These are phyloP conservation scores for Mythimna lalbum DNA, from an alignment of 2,888 invertebrate genomes.

Conservation along the genomic window DNA sequence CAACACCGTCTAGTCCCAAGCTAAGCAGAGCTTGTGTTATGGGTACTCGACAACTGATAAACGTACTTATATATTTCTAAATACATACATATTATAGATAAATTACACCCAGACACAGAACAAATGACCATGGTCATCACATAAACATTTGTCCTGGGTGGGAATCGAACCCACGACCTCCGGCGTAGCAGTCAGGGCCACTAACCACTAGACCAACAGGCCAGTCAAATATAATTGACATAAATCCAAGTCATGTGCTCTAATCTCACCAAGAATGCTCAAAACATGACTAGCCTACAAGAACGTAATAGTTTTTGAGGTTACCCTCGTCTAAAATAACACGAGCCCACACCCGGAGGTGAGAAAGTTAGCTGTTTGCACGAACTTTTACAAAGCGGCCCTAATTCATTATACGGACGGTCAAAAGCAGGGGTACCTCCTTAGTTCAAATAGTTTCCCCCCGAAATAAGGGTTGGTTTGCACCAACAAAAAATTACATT, in stretches of 20 bases:
- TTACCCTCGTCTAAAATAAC: constrained; percentile 44
- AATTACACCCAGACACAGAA: no score
- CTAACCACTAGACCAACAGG: no score
- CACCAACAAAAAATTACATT: constrained; percentile 30
- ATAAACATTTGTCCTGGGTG: no score
- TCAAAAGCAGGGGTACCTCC: constrained; percentile 45
- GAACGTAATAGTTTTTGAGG: constrained; percentile 55
- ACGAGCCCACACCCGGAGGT: constrained; percentile 44
- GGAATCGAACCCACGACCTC: no score
- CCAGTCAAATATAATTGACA: no score
- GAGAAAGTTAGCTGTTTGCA: constrained; percentile 59
- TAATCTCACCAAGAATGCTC: constrained; percentile 9
- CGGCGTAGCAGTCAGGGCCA: no score
- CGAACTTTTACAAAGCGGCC: constrained; percentile 62
- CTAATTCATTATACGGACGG: constrained; percentile 59
- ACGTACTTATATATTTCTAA: no score
- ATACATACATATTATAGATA: no score
- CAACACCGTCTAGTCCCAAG: no score
- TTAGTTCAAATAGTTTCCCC: constrained; percentile 62
- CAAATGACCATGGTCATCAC: no score
- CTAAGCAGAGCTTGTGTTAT: no score
- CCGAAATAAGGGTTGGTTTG: constrained; percentile 18
- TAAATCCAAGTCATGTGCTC: neutral
- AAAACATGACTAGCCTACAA: constrained; percentile 8
- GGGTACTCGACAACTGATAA: no score